Percentiles rank a stretch among this genome's conserved stretches.
Conservation (phyloP, 2,888 invertebrate species). For the Scaptomyza polygonia region DNA sequence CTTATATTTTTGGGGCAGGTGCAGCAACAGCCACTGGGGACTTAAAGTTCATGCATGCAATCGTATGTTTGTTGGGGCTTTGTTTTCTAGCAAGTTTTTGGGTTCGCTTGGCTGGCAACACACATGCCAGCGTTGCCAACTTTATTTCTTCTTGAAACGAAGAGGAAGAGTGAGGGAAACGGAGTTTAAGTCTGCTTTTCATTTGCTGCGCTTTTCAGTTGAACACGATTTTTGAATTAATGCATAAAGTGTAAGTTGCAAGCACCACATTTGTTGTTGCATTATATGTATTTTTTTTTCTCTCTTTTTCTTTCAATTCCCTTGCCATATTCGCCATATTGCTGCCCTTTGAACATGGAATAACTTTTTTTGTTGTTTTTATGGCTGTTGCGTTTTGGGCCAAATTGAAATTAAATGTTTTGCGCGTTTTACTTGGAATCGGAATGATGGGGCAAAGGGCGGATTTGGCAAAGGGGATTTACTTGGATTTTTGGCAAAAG, state of each 20-base stretch:
- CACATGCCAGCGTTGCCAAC: constrained; percentile 42
- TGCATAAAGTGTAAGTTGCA: constrained; percentile 63
- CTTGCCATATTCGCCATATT: not conserved
- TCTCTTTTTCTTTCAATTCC: not conserved
- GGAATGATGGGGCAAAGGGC: not conserved
- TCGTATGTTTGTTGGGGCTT: constrained; percentile 11
- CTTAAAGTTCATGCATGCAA: constrained; percentile 18
- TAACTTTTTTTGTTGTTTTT: constrained; percentile 13
- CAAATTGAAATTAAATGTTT: constrained; percentile 70
- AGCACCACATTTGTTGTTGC: constrained; percentile 21
- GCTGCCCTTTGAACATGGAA: not conserved
- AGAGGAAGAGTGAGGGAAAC: not conserved
- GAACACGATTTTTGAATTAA: constrained; percentile 71
- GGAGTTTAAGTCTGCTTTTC: not conserved
- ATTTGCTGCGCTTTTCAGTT: constrained; percentile 51
- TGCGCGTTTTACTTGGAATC: constrained; percentile 16
- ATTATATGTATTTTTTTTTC: constrained; percentile 10
- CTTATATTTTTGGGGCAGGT: constrained; percentile 21
- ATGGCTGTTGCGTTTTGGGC: constrained; percentile 44
- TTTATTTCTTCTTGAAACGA: constrained; percentile 1
- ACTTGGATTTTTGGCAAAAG: constrained; percentile 26
- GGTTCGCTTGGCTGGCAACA: constrained; percentile 40
- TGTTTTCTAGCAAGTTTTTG: constrained; percentile 25
- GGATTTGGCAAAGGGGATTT: not conserved
- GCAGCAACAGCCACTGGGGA: constrained; percentile 29